Conservation (phyloP, 1,140 invertebrate species). For the Olivierus martensii region DNA sequence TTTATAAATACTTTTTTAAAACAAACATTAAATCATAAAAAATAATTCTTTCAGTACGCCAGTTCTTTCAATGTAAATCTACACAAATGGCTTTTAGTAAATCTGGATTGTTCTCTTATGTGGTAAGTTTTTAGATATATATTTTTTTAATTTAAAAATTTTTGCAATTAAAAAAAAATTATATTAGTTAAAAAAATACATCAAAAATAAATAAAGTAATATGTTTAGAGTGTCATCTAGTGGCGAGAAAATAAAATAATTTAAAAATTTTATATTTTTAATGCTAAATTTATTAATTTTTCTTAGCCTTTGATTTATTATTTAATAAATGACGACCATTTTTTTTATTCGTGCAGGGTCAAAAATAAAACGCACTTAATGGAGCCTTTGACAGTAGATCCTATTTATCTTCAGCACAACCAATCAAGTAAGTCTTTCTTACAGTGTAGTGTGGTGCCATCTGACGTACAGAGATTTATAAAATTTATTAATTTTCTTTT, state of each 20-base stretch:
- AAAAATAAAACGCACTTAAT: constrained; percentile 75
- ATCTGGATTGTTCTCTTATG: constrained; percentile 95
- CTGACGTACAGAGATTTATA: no score
- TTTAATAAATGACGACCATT: constrained; percentile 96
- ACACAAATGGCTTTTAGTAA: constrained; percentile 93
- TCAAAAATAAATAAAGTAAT: neutral
- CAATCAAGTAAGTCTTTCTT: constrained; percentile 46
- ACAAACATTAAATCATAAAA: no score
- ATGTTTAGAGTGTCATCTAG: constrained; percentile 1
- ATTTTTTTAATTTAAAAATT: no score
- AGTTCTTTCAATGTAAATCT: constrained; percentile 97
- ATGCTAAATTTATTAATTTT: constrained; percentile 65
- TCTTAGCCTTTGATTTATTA: constrained; percentile 81
- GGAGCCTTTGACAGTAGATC: constrained; percentile 88
- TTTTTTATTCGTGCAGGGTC: constrained; percentile 79
- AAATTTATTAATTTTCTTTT: no score
- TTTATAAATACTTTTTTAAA: no score
- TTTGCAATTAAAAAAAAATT: neutral
- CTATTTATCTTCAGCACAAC: constrained; percentile 93
- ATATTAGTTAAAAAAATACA: neutral
- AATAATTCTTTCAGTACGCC: constrained; percentile 53
- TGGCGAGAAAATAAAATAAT: constrained; percentile 33
- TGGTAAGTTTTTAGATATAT: constrained; percentile 47
- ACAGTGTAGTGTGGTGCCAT: no score
- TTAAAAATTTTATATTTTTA: no score